Evolutionary conservation across 2,888 invertebrate species (phyloP).

Genomic region (Drosophila pegasa): DNA sequence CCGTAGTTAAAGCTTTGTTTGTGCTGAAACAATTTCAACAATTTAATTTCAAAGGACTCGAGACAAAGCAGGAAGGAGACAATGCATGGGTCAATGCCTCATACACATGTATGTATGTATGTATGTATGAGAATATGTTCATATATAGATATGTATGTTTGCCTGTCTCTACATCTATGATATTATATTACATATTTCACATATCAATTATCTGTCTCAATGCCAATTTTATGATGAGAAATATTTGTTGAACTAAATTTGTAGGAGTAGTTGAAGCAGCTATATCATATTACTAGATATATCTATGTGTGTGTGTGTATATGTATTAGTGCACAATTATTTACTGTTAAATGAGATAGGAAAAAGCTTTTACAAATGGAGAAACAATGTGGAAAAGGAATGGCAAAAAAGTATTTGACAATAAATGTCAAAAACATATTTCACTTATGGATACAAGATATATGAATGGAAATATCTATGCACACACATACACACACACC

Average conservation of each 20-base stretch:
- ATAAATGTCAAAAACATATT: constrained; percentile 3
- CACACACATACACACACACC: neutral
- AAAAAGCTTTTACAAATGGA: neutral
- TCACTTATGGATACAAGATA: neutral
- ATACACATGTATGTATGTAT: neutral
- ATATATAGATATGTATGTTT: no score
- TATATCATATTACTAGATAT: neutral
- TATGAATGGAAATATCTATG: neutral
- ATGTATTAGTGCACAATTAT: neutral
- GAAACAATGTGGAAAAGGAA: neutral
- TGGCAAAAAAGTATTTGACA: neutral
- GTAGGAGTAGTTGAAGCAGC: neutral
- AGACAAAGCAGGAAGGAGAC: no score
- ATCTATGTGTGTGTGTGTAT: no score
- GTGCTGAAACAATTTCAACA: neutral
- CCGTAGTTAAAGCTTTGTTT: neutral
- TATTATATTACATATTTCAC: neutral
- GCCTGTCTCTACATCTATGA: neutral
- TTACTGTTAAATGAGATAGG: neutral
- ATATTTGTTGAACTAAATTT: no score
- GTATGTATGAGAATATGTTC: no score
- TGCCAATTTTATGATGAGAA: no score
- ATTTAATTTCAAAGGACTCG: neutral
- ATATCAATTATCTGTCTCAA: no score
- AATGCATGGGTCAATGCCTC: no score